A percentile compares a stretch with the other conserved stretches of the same genome.
phyloP scores from a whole-genome alignment of 92 coral and sea anemone genomes.

The Galaxea fascicularis region DNA sequence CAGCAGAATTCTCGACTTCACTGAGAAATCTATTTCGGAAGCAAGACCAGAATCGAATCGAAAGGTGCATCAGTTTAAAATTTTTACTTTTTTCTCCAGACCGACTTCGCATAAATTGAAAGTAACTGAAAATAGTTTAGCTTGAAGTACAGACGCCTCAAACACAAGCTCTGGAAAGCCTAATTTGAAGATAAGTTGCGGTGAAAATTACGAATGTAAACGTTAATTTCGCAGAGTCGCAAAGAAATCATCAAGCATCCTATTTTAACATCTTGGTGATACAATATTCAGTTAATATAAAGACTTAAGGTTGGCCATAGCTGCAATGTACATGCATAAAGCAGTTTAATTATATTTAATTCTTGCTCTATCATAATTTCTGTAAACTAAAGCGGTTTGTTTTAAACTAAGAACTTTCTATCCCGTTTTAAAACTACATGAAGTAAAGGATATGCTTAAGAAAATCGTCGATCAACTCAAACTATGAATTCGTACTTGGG shows the following conservation, averaged over 20 bases:
- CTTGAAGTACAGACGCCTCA: too few species aligned
- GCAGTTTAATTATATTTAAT: too few species aligned
- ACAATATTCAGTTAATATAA: too few species aligned
- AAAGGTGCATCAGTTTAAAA: not conserved
- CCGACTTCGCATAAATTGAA: too few species aligned
- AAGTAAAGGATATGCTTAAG: too few species aligned
- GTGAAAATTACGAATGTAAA: conserved; percentile 14
- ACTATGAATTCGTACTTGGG: too few species aligned
- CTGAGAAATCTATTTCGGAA: not conserved
- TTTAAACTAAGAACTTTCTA: too few species aligned
- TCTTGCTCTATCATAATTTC: not conserved
- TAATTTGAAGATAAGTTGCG: conserved; percentile 23
- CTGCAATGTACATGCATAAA: too few species aligned
- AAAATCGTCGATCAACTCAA: too few species aligned
- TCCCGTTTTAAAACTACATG: too few species aligned
- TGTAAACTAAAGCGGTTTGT: not conserved
- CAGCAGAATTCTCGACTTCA: not conserved
- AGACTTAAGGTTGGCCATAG: too few species aligned
- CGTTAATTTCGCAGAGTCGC: conserved; percentile 11
- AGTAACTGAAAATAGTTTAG: not conserved
- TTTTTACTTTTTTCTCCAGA: not conserved
- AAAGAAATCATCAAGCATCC: not conserved
- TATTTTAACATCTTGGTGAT: not conserved
- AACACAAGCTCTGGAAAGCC: not conserved
- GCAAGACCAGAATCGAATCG: not conserved